Evolutionary conservation across 2,888 invertebrate species (phyloP), one percentile per base, ranked within the genome.

Genomic region (Nemotelus nigrinus): DNA sequence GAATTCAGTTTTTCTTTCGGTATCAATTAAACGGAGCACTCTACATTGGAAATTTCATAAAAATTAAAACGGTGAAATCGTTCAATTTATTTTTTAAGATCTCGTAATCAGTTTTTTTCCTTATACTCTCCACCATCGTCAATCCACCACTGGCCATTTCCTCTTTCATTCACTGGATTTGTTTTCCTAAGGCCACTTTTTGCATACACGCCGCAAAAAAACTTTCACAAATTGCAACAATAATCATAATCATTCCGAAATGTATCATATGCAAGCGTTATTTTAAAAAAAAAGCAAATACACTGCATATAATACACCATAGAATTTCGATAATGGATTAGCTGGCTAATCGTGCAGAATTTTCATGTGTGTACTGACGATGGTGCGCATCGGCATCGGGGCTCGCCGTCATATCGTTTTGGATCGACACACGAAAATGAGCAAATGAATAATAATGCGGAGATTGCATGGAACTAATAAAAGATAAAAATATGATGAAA

Each of bases 241-340:
- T 50, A 5, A 65, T 65, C 65, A 44, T 65, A 65, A 43, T 65
- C 25, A 25, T 25, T 25, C 25, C 8, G 10, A 65, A 65, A 65
- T 43, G 7, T 65, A 65, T 65, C 43, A 65, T 65, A 65, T 25
- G 25, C 25, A 50, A 7, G 8, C 8, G 50, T 8, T 50, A 50
- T 50, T 50, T 50, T 7, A 1, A 50, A 50, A 50, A 50, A 50
- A 7, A 5, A 50, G 8, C 5, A 5, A 50, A 50, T 50, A 50
- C 50, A 50, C 5, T 7, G 25, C 25, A 58, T 58, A 58, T 5
- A 10, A n/a, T 25, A 4, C 58, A 65, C 65, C 47, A n/a, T 7
- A 65, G 65, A 65, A 65, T 65, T 65, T 47, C 7, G 65, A 65
- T 65, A 65, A 65, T 65, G 65, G 47, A 65, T 65, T 65, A 65